Base-by-base conservation (phyloP, 2,888 invertebrate species). In the Heliconius aoede region DNA sequence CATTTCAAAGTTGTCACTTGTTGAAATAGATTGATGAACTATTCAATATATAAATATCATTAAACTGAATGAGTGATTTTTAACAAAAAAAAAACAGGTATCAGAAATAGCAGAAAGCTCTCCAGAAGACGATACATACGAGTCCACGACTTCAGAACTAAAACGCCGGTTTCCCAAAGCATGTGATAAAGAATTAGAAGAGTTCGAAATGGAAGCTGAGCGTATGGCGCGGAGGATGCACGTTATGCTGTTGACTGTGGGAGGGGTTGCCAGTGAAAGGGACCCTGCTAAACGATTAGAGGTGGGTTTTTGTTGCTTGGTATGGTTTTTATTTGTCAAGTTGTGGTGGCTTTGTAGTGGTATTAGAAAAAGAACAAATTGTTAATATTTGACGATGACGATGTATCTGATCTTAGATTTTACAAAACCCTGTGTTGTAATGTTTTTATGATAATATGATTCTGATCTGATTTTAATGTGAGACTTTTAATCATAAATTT, bases 211-310 rank as follows among this genome's bases (percentile, higher is more conserved):
- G 67, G 86, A 73, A 46, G 91, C 89, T 18, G 81, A 91, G 77
- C 87, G 89, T 77, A 95, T 95, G 94, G 85, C 95, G 76, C 88
- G 91, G 1, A 93, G 95, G 78, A 95, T 96, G 94, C 95, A 95
- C 85, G 93, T 95, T 61, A 94, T 95, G 94, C 86, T 95, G 83
- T 90, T 95, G 82, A 95, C 95, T 7, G 94, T 96, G 67, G 95
- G 95, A 79, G 95, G 94, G 72, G 95, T 95, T 71, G 91, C 90
- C 73, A 92, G 92, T 80, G 96, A 96, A 87, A 93, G 94, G 61
- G 96, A 96, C 89, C 96, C 96, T 60, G 91, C 94, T 74, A 95
- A 95, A 87, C 88, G 96, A 36, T 91, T 95, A n/a, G 96, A 96
- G 95, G 96, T 96, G 82, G 95, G 96, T 95, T 81, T 24, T 79